A percentile compares a stretch with the other conserved stretches of the same genome.
Evolutionary conservation across 2,888 invertebrate genomes (phyloP).

Genomic region (Nowickia ferox): DNA sequence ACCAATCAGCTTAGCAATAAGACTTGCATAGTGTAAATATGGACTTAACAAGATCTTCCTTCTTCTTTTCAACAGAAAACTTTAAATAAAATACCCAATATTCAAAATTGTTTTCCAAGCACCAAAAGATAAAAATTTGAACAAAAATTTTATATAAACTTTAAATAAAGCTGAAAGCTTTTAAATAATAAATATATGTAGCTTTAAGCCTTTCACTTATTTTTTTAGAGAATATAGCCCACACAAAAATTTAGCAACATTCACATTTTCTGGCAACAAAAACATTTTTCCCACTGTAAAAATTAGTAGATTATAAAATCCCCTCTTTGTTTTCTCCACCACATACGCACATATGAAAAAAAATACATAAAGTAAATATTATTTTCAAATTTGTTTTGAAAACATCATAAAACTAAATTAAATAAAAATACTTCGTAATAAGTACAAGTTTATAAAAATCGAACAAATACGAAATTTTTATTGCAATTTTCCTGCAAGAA

Average conservation of each 20-base stretch:
- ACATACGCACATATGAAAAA: not conserved
- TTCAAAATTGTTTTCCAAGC: too few species aligned
- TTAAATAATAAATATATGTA: not conserved
- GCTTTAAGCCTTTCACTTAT: too few species aligned
- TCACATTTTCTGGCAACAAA: not conserved
- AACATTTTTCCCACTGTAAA: too few species aligned
- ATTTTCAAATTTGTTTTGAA: constrained; percentile 28
- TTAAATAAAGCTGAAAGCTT: not conserved
- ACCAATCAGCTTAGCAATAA: too few species aligned
- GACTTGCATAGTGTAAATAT: too few species aligned
- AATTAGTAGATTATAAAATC: not conserved
- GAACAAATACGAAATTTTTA: constrained; percentile 48
- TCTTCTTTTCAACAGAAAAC: too few species aligned
- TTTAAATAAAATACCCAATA: too few species aligned
- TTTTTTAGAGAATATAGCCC: too few species aligned
- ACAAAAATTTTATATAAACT: not conserved
- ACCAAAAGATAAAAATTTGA: too few species aligned
- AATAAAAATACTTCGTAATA: constrained; percentile 45
- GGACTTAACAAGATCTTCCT: too few species aligned
- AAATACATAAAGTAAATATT: too few species aligned
- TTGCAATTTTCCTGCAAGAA: constrained; percentile 26
- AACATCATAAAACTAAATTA: constrained; percentile 61
- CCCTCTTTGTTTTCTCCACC: constrained; percentile 2
- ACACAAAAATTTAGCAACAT: not conserved
- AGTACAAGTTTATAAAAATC: constrained; percentile 16